Percentiles rank a stretch among this genome's conserved stretches.
Conservation (phyloP, 2,888 invertebrate species). For the Agrilus biguttatus region DNA sequence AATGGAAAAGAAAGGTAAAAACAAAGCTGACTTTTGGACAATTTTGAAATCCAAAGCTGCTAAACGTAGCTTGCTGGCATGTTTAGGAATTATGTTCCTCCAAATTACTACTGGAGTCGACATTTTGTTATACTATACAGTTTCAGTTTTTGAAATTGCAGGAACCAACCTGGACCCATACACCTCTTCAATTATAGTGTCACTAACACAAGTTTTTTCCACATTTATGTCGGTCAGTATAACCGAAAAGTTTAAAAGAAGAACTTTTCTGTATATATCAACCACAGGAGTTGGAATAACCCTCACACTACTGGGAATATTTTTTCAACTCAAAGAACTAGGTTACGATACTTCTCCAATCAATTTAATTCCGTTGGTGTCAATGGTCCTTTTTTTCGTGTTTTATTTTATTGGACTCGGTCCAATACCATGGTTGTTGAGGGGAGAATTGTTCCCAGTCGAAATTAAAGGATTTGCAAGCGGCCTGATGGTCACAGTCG, state of each 20-base stretch:
- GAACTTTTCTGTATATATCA: constrained; percentile 27
- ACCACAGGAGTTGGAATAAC: constrained; percentile 3
- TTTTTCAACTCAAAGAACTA: too few species aligned
- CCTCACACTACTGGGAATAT: background rate
- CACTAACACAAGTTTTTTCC: constrained; percentile 58
- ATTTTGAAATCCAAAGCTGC: constrained; percentile 45
- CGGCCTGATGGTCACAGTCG: constrained; percentile 8
- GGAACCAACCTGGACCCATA: constrained; percentile 48
- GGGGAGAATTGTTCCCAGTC: constrained; percentile 9
- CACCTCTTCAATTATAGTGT: constrained; percentile 58
- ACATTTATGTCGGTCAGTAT: constrained; percentile 50
- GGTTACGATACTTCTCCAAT: background rate
- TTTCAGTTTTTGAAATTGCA: constrained; percentile 52
- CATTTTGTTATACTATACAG: constrained; percentile 64
- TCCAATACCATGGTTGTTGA: constrained; percentile 10
- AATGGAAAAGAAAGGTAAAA: constrained; percentile 37
- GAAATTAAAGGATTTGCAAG: constrained; percentile 10
- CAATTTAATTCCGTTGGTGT: constrained; percentile 6
- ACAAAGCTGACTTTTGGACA: constrained; percentile 38
- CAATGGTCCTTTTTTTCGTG: constrained; percentile 7
- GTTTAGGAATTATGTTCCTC: constrained; percentile 63
- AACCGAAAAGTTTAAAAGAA: constrained; percentile 63
- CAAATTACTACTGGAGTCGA: constrained; percentile 68
- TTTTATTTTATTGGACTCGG: constrained; percentile 9
- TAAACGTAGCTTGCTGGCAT: constrained; percentile 53